Base-by-base conservation (phyloP, 1,140 invertebrate species). In the Trichogramma pretiosum region DNA sequence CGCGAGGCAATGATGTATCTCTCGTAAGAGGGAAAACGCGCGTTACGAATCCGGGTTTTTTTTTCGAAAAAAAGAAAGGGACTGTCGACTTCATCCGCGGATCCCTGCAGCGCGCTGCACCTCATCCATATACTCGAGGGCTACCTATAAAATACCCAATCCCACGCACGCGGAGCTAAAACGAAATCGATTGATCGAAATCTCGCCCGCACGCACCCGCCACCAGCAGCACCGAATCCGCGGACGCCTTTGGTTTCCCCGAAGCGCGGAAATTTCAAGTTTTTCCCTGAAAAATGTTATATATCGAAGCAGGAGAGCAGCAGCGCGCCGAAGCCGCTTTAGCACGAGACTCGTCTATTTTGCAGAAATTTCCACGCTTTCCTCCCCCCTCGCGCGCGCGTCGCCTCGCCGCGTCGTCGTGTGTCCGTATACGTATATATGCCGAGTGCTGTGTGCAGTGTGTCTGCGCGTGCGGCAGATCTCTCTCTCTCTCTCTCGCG, bases 271-370 rank as follows among this genome's bases (percentile, higher is more conserved):
- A 65, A 65, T 67, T 67, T 64, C 63, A 61, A 59, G 65, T 64
- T 67, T 67, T 67, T 67, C 62, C 63, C 63, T 67, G 65, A 67
- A 67, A 67, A 67, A 65, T 67, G 65, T 67, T 67, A 67, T 65
- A 67, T 67, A 67, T 67, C 60, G 65, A 66, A 67, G 55, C 65
- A 67, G 65, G 65, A 67, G 63, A 67, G 52, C 63, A 67, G 65
- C 58, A 67, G 46, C 43, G 58, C 50, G 52, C 54, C 53, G 61
- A 61, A 64, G 64, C 61, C 57, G 56, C 50, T 49, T 62, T 51
- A 42, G 56, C 54, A 50, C 50, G 41, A 53, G 56, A n/a, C n/a
- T 56, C 52, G 59, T 58, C 58, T 63, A 63, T 63, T 63, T 64
- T 60, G 56, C 57, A 53, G 38, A 53, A 53, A 48, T 51, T 51